A percentile compares a stretch with the other conserved stretches of the same genome.
Evolutionary conservation across 2,113 vertebrate species (phyloP).

Genomic region (Danionella cerebrum): DNA sequence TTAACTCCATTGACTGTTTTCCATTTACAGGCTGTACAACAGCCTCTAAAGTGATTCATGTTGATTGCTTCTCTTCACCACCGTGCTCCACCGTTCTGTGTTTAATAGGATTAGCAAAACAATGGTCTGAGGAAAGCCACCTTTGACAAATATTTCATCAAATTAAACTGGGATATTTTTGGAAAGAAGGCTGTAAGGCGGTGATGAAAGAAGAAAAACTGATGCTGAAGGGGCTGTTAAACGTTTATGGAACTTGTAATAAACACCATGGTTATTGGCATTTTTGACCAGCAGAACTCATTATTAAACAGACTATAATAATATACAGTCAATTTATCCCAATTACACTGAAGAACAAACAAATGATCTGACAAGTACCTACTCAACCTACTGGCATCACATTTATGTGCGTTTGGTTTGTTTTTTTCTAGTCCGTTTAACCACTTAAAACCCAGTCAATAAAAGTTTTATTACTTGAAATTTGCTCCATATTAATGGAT

Average conservation of each 20-base stretch:
- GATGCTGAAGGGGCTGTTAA: conserved; percentile 45
- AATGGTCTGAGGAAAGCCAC: conserved; percentile 50
- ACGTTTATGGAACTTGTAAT: conserved; percentile 55
- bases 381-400: no score
- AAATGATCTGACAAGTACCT: no score
- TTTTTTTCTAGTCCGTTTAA: no score
- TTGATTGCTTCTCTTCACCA: conserved; percentile 56
- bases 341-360: no score
- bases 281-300: neutral
- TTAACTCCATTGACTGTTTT: conserved; percentile 42
- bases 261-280: neutral
- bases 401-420: no score
- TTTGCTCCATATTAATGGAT: no score
- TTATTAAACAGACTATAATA: no score
- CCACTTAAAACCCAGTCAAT: no score
- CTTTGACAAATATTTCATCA: conserved; percentile 49
- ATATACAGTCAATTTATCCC: no score
- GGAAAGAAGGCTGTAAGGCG: neutral
- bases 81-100: conserved; percentile 54
- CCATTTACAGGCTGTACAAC: conserved; percentile 45
- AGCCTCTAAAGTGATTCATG: conserved; percentile 65
- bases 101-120: conserved; percentile 63
- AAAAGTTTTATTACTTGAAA: no score
- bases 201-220: neutral
- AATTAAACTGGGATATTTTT: conserved; percentile 46